Base-by-base conservation (phyloP, 1,140 invertebrate genomes). In the Musca domestica region DNA sequence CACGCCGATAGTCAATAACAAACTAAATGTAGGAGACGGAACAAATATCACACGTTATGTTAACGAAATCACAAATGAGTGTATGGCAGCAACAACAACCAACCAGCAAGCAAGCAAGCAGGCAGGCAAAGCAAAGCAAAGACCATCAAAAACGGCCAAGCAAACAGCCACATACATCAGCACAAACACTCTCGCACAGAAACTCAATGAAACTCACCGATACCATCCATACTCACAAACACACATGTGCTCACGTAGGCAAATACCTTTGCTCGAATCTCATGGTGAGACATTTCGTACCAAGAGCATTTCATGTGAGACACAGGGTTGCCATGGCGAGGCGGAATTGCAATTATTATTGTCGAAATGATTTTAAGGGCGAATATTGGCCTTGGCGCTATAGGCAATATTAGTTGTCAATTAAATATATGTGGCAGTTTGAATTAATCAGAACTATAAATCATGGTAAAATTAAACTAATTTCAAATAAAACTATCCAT, bases 31-130 rank as follows among this genome's bases (percentile, higher is more conserved):
- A 61, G 30, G 56, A 61, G 30, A 34, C 30, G 30, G 7, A 61
- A 61, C 30, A 61, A 30, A 34, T 61, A 61, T 34, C 56, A 61
- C 56, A 61, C 56, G 56, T 61, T 30, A 34, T 61, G 56, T 61
- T 61, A n/a, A 61, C 34, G 34, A 41, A 41, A 41, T 7, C 27
- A 19, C 54, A 61, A 34, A 34, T 19, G 19, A 34, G 34, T 41
- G 34, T 41, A 41, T 41, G 17, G 10, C 34, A 41, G 10, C 34
- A 51, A 51, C 17, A 51, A 22, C n/a, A 51, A 51, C 6, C 20
- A 9, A 51, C 20, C 48, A 19, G 5, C 19, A 2, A 51, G 6
- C 48, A 51, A n/a, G 34, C 34, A 41, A n/a, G n/a, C n/a, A n/a
- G n/a, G n/a, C n/a, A n/a, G n/a, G n/a, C n/a, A n/a, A n/a, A n/a